Percentiles rank a stretch among this genome's conserved stretches.
Conservation (phyloP, 2,888 invertebrate genomes). For the Buathra laborator region DNA sequence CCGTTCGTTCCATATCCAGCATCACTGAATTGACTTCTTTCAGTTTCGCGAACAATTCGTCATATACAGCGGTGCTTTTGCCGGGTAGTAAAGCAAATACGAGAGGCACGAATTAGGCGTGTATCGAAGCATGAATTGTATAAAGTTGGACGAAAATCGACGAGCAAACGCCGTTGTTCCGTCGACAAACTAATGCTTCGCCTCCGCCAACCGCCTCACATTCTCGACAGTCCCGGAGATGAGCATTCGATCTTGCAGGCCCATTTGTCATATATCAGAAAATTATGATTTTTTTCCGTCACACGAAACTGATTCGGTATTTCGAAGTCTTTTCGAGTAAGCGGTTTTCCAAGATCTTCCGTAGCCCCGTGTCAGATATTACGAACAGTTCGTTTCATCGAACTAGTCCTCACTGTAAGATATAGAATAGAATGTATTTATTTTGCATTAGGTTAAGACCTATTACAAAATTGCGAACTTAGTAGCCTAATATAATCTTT, state of each 20-base stretch:
- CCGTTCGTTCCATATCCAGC: constrained; percentile 33
- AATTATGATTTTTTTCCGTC: constrained; percentile 22
- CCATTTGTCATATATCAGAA: background rate
- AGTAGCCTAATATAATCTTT: too few species aligned
- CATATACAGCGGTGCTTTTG: too few species aligned
- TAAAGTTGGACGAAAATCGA: background rate
- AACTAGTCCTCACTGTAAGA: too few species aligned
- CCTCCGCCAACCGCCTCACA: background rate
- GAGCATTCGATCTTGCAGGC: background rate
- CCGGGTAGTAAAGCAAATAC: background rate
- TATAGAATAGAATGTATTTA: too few species aligned
- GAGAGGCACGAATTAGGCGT: background rate
- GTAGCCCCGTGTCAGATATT: too few species aligned
- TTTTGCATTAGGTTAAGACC: too few species aligned
- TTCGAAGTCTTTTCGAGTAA: too few species aligned
- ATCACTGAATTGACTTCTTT: constrained; percentile 18
- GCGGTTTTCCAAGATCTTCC: too few species aligned
- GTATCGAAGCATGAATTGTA: background rate
- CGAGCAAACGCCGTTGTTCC: background rate
- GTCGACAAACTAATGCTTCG: background rate
- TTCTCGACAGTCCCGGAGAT: background rate
- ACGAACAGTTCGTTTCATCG: too few species aligned
- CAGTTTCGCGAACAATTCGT: background rate
- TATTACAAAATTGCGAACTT: too few species aligned
- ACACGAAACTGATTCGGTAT: too few species aligned